Percentiles rank a stretch among this genome's conserved stretches.
Evolutionary conservation across 2,113 vertebrate genomes (phyloP).

Genomic region (Melozone crissalis): DNA sequence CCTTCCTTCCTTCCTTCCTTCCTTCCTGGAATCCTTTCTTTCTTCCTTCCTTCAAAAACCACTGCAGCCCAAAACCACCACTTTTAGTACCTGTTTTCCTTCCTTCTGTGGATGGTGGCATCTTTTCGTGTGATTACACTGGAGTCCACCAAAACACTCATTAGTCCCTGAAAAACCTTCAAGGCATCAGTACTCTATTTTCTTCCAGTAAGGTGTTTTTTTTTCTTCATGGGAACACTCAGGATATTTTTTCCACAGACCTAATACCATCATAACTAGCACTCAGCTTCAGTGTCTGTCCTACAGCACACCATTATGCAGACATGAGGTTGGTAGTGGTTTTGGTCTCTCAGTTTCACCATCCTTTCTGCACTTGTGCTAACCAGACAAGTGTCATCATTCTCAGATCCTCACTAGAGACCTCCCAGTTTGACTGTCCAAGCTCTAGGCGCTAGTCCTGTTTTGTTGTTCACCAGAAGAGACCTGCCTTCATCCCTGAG

Average conservation of each 20-base stretch:
- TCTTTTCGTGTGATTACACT: fast-evolving
- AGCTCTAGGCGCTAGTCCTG: not conserved
- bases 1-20: not conserved
- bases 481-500: not conserved
- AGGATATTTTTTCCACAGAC: not conserved
- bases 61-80: not conserved
- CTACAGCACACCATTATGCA: not conserved
- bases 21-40: not conserved
- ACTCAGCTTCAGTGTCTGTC: not conserved
- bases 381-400: not conserved
- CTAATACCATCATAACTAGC: not conserved
- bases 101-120: fast-evolving
- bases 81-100: not conserved
- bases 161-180: not conserved
- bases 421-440: not conserved
- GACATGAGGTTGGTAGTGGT: fast-evolving
- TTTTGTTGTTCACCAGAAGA: not conserved
- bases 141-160: not conserved
- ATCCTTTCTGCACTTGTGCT: not conserved
- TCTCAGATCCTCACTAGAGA: not conserved
- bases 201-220: not conserved
- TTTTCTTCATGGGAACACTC: not conserved
- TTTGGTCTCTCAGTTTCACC: fast-evolving
- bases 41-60: not conserved
- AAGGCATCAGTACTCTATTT: not conserved